These are phyloP conservation scores for Trichoplusia ni DNA, from an alignment of 1,140 invertebrate species.

Conservation along the genomic window DNA sequence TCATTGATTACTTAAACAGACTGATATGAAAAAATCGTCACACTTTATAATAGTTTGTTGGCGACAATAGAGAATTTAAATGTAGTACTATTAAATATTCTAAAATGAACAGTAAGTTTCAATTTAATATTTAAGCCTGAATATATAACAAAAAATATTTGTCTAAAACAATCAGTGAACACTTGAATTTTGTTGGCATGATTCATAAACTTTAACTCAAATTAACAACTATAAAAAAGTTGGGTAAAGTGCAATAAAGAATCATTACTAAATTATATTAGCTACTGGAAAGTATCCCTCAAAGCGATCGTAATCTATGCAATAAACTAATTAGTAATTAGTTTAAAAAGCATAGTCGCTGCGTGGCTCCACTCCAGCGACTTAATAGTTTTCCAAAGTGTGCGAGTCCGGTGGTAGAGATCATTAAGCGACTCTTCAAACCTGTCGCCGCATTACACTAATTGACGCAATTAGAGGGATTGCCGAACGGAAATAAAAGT, in stretches of 20 bases:
- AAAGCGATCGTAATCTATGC: conserved; percentile 20
- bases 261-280: background rate
- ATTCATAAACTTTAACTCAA: too few species aligned
- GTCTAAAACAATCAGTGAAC: too few species aligned
- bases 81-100: too few species aligned
- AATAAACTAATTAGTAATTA: conserved; percentile 38
- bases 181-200: too few species aligned
- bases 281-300: conserved; percentile 4
- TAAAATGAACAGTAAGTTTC: too few species aligned
- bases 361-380: conserved; percentile 29
- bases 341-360: conserved; percentile 33
- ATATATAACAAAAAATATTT: too few species aligned
- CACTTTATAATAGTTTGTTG: too few species aligned
- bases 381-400: conserved; percentile 65
- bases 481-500: conserved; percentile 81
- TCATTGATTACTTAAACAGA: too few species aligned
- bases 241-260: conserved; percentile 4
- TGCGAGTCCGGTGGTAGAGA: conserved; percentile 56
- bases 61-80: too few species aligned
- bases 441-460: conserved; percentile 80
- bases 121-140: too few species aligned
- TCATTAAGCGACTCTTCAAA: conserved; percentile 78
- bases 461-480: conserved; percentile 81
- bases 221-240: background rate
- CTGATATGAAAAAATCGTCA: too few species aligned